Conservation (phyloP, 2,113 vertebrate species). For the Hemichromis elongatus region DNA sequence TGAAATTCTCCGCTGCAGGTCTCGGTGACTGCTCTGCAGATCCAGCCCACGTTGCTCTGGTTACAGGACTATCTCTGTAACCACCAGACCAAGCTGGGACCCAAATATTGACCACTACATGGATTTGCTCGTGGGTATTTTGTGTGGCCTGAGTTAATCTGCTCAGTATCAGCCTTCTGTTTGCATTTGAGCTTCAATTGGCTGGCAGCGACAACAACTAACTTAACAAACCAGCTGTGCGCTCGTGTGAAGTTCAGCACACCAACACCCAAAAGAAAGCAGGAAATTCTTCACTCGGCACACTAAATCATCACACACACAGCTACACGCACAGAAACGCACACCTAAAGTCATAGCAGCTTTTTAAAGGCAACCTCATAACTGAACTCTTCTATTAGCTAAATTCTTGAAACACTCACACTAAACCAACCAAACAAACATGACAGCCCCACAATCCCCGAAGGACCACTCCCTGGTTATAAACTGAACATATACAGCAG, state of each 20-base stretch:
- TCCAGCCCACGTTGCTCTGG: background rate
- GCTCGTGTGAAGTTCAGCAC: background rate
- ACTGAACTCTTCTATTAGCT: background rate
- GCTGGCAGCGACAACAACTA: background rate
- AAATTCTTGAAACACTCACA: background rate
- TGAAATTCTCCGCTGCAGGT: background rate
- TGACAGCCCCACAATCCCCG: background rate
- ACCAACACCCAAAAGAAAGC: background rate
- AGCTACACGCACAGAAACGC: background rate
- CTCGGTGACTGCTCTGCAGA: background rate
- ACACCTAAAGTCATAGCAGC: background rate
- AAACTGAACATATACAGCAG: background rate
- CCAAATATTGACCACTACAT: constrained; percentile 37
- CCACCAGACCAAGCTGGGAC: background rate
- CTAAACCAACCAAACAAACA: background rate
- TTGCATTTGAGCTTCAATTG: constrained; percentile 12
- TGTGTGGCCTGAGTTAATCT: constrained; percentile 1
- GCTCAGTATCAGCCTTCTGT: background rate
- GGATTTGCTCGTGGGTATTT: background rate
- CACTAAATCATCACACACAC: background rate
- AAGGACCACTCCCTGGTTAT: background rate
- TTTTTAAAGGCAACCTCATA: background rate
- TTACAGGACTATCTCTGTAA: background rate
- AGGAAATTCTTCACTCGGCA: background rate
- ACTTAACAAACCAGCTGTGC: background rate